Conservation (phyloP, 2,113 vertebrate species). For the Toxotes jaculatrix region DNA sequence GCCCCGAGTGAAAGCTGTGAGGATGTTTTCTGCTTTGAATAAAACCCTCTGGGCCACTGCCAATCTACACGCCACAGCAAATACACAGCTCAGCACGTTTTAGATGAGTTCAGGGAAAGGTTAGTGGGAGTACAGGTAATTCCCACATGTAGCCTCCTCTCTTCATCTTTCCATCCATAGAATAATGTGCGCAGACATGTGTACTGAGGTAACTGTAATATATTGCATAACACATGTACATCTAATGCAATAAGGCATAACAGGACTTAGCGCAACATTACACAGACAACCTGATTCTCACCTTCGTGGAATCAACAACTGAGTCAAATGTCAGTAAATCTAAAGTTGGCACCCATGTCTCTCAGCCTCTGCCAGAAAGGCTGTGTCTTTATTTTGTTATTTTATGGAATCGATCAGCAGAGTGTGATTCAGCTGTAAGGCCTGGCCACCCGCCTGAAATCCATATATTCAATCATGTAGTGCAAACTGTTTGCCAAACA, state of each 20-base stretch:
- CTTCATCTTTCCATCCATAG: neutral
- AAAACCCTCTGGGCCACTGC: neutral
- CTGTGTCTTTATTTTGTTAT: neutral
- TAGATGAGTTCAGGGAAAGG: conserved; percentile 3
- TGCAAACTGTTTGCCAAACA: neutral
- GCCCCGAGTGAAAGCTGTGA: neutral
- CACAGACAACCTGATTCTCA: neutral
- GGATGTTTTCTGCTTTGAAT: neutral
- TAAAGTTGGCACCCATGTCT: neutral
- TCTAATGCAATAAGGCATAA: conserved; percentile 3
- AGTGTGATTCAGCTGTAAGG: neutral
- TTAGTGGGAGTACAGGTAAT: neutral
- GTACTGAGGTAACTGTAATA: neutral
- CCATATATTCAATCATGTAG: conserved; percentile 10
- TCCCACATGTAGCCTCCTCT: neutral
- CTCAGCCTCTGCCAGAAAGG: neutral
- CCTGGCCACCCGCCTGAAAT: conserved; percentile 10
- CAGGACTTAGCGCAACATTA: no score
- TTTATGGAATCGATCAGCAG: neutral
- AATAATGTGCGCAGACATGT: conserved; percentile 11
- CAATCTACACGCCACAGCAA: neutral
- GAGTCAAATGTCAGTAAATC: neutral
- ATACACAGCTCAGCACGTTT: conserved; percentile 26
- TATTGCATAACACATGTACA: neutral
- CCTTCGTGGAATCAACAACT: neutral